Evolutionary conservation across 2,113 vertebrate species (phyloP).

Genomic region (Toxotes jaculatrix): DNA sequence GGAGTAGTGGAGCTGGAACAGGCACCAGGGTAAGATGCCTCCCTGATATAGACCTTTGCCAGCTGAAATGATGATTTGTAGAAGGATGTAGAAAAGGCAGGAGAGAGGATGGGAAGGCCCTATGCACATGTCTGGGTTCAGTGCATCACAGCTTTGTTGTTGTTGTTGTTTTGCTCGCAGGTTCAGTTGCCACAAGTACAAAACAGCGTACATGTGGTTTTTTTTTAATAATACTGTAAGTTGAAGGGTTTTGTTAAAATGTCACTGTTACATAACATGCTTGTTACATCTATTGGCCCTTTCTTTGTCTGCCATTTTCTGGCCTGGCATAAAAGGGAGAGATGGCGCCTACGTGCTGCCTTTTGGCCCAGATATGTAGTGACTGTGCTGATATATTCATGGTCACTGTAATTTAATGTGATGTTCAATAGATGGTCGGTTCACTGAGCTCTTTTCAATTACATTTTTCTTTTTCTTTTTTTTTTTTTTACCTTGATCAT

Average conservation of each 20-base stretch:
- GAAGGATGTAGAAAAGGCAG: not conserved
- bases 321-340: conserved; percentile 15
- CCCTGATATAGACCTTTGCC: not conserved
- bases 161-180: not conserved
- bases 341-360: not conserved
- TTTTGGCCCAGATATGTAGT: conserved; percentile 29
- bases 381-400: conserved; percentile 36
- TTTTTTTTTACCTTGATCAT: conserved; percentile 27
- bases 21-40: not conserved
- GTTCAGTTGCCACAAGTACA: not conserved
- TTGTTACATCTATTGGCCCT: conserved; percentile 9
- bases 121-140: not conserved
- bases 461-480: conserved; percentile 5
- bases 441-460: conserved; percentile 22
- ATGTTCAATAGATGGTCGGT: conserved; percentile 22
- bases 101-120: not conserved
- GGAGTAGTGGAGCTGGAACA: not conserved
- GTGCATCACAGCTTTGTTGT: not conserved
- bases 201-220: not conserved
- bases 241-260: conserved; percentile 31
- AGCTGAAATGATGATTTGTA: not conserved
- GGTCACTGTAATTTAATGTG: conserved; percentile 50
- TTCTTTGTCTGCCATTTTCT: conserved; percentile 13
- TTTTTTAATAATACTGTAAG: not conserved
- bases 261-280: conserved; percentile 19